Conservation (phyloP, 2,888 invertebrate genomes). For the Tachina fera region DNA sequence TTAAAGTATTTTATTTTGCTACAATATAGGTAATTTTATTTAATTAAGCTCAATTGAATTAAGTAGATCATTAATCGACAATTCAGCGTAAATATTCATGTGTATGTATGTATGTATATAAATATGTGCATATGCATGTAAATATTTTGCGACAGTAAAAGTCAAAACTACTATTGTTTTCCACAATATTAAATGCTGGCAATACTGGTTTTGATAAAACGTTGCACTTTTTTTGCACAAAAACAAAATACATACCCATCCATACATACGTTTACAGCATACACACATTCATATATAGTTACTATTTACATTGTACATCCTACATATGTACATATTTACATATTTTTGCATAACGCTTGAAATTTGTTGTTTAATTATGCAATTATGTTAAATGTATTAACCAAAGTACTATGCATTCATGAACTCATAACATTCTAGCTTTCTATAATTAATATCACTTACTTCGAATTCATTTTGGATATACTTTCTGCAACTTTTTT, state of each 20-base stretch:
- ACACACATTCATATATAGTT: background rate
- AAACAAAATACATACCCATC: background rate
- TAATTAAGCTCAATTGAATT: conserved; percentile 1
- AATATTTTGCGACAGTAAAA: background rate
- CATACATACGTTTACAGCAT: background rate
- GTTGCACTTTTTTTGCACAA: conserved; percentile 42
- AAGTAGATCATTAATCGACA: background rate
- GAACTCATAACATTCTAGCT: background rate
- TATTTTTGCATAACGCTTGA: conserved; percentile 30
- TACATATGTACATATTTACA: background rate
- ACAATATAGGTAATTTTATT: background rate
- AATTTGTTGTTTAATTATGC: conserved; percentile 74
- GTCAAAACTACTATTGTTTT: background rate
- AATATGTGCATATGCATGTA: background rate
- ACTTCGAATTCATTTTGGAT: conserved; percentile 49
- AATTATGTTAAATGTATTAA: conserved; percentile 63
- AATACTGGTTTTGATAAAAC: conserved; percentile 38
- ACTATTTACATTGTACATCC: background rate
- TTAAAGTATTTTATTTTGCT: no score
- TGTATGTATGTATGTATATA: background rate
- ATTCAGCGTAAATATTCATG: background rate
- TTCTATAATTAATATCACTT: conserved; percentile 14
- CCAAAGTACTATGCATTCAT: conserved; percentile 13
- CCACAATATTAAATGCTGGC: conserved; percentile 5
- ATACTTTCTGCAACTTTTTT: background rate